Evolutionary conservation across 2,888 invertebrate species (phyloP).

Genomic region (Escarpia spicata): DNA sequence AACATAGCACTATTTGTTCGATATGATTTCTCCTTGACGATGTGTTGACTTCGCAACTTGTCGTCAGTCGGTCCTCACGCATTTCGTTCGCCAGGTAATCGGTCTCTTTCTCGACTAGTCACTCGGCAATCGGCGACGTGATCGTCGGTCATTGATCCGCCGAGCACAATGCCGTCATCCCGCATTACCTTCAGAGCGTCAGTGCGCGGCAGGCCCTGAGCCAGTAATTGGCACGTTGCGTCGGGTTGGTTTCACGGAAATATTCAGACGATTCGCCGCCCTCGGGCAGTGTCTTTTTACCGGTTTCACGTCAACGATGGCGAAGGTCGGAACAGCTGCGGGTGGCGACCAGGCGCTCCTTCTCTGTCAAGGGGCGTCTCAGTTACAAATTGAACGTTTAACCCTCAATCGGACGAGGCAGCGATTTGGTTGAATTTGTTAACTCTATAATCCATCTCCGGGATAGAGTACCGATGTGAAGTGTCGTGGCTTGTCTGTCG

Average conservation of each 20-base stretch:
- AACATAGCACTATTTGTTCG: too few relatives aligned
- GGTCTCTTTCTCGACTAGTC: not conserved
- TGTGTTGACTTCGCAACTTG: too few relatives aligned
- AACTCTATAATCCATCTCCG: not conserved
- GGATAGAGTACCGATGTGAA: not conserved
- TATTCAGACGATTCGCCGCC: slow-evolving; percentile 10
- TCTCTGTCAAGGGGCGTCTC: not conserved
- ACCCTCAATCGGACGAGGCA: not conserved
- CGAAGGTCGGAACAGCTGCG: not conserved
- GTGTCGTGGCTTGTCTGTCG: too few relatives aligned
- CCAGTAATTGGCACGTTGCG: slow-evolving; percentile 9
- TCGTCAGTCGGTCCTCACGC: not conserved
- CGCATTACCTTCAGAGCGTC: not conserved
- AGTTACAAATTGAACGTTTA: slow-evolving; percentile 13
- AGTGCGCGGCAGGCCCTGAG: not conserved
- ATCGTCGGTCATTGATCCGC: not conserved
- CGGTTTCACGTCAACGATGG: not conserved
- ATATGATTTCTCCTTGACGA: too few relatives aligned
- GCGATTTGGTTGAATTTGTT: slow-evolving; percentile 16
- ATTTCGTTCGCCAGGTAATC: not conserved
- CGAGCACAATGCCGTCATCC: not conserved
- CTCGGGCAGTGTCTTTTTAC: slow-evolving; percentile 4
- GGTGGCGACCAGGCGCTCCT: not conserved
- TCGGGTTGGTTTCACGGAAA: not conserved
- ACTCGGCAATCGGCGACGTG: not conserved